These are phyloP conservation scores for Phrixothrix hirtus DNA, from an alignment of 2,888 invertebrate genomes.

Conservation along the genomic window DNA sequence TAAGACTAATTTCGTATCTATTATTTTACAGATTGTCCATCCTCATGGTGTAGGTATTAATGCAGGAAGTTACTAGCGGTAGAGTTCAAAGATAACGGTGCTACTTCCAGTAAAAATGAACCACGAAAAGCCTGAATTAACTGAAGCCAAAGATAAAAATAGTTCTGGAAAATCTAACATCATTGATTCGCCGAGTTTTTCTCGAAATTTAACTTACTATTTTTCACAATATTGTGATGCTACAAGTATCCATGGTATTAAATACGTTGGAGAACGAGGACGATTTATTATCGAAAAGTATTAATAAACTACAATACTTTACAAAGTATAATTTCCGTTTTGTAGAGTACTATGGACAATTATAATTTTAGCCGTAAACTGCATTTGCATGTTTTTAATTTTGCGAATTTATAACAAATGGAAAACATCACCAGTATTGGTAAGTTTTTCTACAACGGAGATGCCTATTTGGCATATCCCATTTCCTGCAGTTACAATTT, in stretches of 20 bases:
- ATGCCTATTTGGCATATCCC: slow-evolving; percentile 68
- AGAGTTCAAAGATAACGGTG: too few species aligned
- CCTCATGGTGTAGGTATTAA: too few species aligned
- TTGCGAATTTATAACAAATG: slow-evolving; percentile 71
- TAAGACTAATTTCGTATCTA: too few species aligned
- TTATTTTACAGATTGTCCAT: too few species aligned
- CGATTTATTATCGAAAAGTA: slow-evolving; percentile 32
- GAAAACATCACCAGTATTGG: slow-evolving; percentile 75
- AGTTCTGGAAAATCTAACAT: too few species aligned
- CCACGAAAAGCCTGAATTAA: too few species aligned
- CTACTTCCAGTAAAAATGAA: too few species aligned
- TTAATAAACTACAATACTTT: neutral
- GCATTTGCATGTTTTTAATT: slow-evolving; percentile 65
- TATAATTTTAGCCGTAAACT: slow-evolving; percentile 46
- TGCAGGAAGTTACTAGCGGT: too few species aligned
- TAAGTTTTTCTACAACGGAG: too few species aligned
- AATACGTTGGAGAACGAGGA: slow-evolving; percentile 36
- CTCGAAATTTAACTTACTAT: slow-evolving; percentile 44
- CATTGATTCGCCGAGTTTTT: too few species aligned
- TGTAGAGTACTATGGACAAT: slow-evolving; percentile 8
- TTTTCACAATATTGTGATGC: slow-evolving; percentile 22
- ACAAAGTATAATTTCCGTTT: neutral
- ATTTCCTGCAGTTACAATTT: too few species aligned
- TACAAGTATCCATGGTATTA: slow-evolving; percentile 36
- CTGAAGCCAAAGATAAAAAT: too few species aligned